Evolutionary conservation across 1,140 invertebrate genomes (phyloP), one percentile per base, ranked within the genome.

Genomic region (Drosophila suzukii): DNA sequence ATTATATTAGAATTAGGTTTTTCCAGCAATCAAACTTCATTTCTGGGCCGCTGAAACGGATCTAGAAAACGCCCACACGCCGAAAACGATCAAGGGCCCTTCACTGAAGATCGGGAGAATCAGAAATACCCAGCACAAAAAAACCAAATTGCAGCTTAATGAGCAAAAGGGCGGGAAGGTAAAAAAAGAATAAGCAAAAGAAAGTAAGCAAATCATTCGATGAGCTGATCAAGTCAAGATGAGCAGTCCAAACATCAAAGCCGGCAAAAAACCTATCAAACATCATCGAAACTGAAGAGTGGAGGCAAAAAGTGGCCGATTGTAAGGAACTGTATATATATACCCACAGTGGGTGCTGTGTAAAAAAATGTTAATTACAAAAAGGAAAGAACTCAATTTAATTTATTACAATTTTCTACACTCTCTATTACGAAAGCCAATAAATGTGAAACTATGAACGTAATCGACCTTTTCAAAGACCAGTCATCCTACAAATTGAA

Each of bases 1-100:
- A 75, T 75, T 53, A 75, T 58, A 66, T 34, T 27, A 75, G 73
- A 75, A 75, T 75, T 75, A 71, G 54, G 54, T 43, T 58, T 75
- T 75, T 41, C 51, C 72, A 51, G 13, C 56, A 55, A 75, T 75
- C 72, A 75, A 75, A 75, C 34, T 74, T 12, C 27, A 17, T 75
- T 75, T 75, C 58, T 53, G 44, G 50, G 72, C 51, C 56, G 39
- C 15, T 34, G 38, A 76, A 75, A 77, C 75, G 75, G 75, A 77
- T 77, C 75, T 77, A 36, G 41, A 53, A 41, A 58, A 58, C 74
- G 61, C 62, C 72, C 38, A 76, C 73, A 51, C 49, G 49, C 70
- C 53, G 41, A 10, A 41, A 73, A 32, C 72, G 49, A 67, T 41
- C 20, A 53, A 75, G 73, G 15, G 73, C 73, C 60, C 71, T 75